These are phyloP conservation scores for Saimiri boliviensis DNA, from an alignment of 2,113 vertebrate genomes.

Conservation along the genomic window DNA sequence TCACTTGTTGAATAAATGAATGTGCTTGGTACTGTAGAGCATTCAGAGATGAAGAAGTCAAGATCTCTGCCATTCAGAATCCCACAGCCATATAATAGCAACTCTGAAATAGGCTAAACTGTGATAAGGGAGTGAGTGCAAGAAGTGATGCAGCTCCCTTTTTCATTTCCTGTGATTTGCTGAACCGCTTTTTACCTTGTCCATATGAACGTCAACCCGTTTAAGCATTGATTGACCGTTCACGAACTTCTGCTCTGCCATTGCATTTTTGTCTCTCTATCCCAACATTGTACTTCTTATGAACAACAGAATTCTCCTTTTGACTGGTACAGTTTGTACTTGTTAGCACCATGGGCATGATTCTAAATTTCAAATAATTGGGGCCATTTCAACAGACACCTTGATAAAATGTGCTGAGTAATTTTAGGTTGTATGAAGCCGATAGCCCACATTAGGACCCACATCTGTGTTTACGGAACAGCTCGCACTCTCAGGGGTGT, in stretches of 20 bases:
- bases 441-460: constrained; percentile 12
- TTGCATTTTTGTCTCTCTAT: neutral
- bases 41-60: neutral
- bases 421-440: constrained; percentile 2
- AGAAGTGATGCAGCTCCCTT: neutral
- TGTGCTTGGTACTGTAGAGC: neutral
- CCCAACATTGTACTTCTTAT: neutral
- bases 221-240: neutral
- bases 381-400: neutral
- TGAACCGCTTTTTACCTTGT: neutral
- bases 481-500: neutral
- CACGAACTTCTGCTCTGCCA: neutral
- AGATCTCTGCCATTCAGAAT: neutral
- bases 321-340: neutral
- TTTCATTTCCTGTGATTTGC: neutral
- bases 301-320: neutral
- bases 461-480: constrained; percentile 52
- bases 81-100: neutral
- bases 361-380: neutral
- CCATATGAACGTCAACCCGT: neutral
- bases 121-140: neutral
- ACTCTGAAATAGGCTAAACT: neutral
- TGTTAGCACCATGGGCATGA: neutral
- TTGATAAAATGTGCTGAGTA: constrained; percentile 19
- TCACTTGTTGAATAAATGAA: neutral